Conservation (phyloP, 2,888 invertebrate species). For the Ochlodes sylvanus region DNA sequence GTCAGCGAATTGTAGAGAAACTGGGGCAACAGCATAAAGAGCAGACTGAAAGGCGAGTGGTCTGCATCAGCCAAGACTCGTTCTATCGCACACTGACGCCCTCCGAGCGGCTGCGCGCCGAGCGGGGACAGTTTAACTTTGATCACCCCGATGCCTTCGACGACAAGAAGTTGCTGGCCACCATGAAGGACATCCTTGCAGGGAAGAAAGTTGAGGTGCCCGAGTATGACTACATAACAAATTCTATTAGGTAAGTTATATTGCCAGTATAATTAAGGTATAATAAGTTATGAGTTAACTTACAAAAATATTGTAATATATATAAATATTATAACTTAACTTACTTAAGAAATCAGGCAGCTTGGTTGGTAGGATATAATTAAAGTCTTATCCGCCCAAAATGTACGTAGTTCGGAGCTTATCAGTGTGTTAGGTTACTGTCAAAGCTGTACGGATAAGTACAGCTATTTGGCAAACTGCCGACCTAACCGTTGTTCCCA, state of each 20-base stretch:
- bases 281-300: too few relatives aligned
- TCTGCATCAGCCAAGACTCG: constrained; percentile 97
- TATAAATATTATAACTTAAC: too few relatives aligned
- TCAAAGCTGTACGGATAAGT: too few relatives aligned
- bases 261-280: not conserved
- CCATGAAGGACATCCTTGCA: constrained; percentile 92
- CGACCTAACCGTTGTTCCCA: too few relatives aligned
- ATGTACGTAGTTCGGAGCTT: too few relatives aligned
- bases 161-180: constrained; percentile 92
- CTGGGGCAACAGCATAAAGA: constrained; percentile 96
- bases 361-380: too few relatives aligned
- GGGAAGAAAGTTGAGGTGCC: constrained; percentile 96
- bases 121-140: constrained; percentile 97
- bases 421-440: too few relatives aligned
- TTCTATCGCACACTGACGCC: constrained; percentile 96
- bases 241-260: constrained; percentile 89
- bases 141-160: constrained; percentile 99
- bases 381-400: too few relatives aligned
- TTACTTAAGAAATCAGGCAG: too few relatives aligned
- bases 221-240: constrained; percentile 96
- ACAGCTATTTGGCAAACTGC: too few relatives aligned
- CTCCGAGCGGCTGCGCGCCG: constrained; percentile 92
- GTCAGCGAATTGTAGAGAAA: constrained; percentile 98
- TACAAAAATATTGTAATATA: too few relatives aligned
- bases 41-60: constrained; percentile 94